Percentiles rank a stretch among this genome's conserved stretches.
Conservation (phyloP, 2,888 invertebrate genomes). For the Limnephilus auricula region DNA sequence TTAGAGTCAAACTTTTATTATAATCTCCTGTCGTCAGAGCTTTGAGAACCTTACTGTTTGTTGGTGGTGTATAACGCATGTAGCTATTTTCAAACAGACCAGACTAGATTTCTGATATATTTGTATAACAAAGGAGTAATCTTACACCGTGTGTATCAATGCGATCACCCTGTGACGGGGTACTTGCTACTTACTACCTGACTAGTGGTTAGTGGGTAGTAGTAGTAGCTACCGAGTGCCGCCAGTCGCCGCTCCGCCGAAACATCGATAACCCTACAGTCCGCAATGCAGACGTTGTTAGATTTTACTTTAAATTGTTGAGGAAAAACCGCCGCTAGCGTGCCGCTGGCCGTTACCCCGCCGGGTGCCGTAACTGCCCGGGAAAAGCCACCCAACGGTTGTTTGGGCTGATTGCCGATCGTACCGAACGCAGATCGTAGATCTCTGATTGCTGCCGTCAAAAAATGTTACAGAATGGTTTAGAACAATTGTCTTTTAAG, state of each 20-base stretch:
- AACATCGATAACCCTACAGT: constrained; percentile 65
- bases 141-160: neutral
- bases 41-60: too few relatives aligned
- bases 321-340: constrained; percentile 7
- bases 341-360: neutral
- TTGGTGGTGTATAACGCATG: too few relatives aligned
- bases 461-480: neutral
- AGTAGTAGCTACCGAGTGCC: constrained; percentile 15
- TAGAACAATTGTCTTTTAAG: neutral
- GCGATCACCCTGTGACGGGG: neutral
- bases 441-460: neutral
- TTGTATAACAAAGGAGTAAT: neutral
- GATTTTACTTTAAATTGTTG: constrained; percentile 38
- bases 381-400: neutral
- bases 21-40: too few relatives aligned
- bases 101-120: neutral
- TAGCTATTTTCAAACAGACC: neutral
- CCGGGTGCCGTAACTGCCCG: neutral
- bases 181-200: neutral
- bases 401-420: neutral
- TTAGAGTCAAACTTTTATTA: too few relatives aligned
- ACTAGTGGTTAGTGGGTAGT: neutral
- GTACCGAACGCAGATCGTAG: neutral
- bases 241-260: constrained; percentile 52
- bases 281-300: constrained; percentile 63